Conservation (phyloP, 2,888 invertebrate species). For the Plagiodera versicolora region DNA sequence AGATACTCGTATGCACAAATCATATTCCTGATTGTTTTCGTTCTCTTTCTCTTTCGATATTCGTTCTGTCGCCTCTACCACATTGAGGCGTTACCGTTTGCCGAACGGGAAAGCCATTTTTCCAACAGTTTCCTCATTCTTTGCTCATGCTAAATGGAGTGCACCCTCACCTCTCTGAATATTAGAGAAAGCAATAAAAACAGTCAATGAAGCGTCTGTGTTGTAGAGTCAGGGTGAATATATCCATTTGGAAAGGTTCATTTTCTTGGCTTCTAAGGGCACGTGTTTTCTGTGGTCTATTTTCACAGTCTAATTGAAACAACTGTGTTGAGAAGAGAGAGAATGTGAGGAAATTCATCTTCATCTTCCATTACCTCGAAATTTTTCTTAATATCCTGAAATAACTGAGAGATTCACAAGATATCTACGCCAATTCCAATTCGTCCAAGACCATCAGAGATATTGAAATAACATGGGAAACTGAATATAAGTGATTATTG, state of each 20-base stretch:
- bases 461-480: too few relatives aligned
- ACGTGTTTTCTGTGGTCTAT: too few relatives aligned
- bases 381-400: too few relatives aligned
- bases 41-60: background rate
- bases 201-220: conserved; percentile 5
- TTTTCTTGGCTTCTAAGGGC: too few relatives aligned
- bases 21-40: background rate
- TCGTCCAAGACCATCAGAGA: too few relatives aligned
- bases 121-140: background rate
- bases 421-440: too few relatives aligned
- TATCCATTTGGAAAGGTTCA: background rate
- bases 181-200: conserved; percentile 8
- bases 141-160: conserved; percentile 4
- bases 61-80: background rate
- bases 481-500: too few relatives aligned
- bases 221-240: background rate
- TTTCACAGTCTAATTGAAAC: too few relatives aligned
- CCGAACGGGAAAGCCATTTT: conserved; percentile 1
- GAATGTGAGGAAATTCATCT: too few relatives aligned
- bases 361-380: too few relatives aligned
- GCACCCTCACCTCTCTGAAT: conserved; percentile 4
- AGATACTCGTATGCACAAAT: background rate
- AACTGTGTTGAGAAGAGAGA: too few relatives aligned
- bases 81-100: background rate
- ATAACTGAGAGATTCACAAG: too few relatives aligned